phyloP scores from a whole-genome alignment of 2,888 invertebrate genomes.

The Acheta domesticus region DNA sequence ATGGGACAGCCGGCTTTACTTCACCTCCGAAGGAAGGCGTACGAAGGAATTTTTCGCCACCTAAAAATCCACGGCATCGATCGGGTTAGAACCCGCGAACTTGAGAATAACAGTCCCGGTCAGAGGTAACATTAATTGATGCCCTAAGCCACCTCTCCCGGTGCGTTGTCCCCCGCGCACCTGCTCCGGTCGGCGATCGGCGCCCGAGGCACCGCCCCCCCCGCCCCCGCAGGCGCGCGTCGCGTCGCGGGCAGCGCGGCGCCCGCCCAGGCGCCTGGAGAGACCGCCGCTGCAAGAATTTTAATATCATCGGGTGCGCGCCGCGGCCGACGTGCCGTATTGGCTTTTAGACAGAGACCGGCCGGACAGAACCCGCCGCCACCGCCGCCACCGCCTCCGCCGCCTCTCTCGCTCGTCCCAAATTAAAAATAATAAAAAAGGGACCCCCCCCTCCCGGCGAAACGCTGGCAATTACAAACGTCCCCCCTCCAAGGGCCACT shows the following conservation, averaged over 20 bases:
- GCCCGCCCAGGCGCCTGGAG: neutral
- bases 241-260: neutral
- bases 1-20: no score
- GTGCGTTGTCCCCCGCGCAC: no score
- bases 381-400: neutral
- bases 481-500: neutral
- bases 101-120: no score
- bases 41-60: no score
- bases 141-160: no score
- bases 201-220: no score
- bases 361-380: neutral
- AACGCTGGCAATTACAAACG: neutral
- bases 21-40: no score
- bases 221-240: neutral
- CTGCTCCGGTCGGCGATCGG: no score
- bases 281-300: neutral
- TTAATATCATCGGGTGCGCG: conserved; percentile 5
- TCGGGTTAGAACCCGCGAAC: no score
- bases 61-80: no score
- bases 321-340: neutral
- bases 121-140: no score
- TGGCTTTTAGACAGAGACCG: conserved; percentile 18
- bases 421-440: conserved; percentile 3
- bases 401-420: neutral
- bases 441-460: neutral